Conservation (phyloP, 2,113 vertebrate species). For the Neomonachus schauinslandi region DNA sequence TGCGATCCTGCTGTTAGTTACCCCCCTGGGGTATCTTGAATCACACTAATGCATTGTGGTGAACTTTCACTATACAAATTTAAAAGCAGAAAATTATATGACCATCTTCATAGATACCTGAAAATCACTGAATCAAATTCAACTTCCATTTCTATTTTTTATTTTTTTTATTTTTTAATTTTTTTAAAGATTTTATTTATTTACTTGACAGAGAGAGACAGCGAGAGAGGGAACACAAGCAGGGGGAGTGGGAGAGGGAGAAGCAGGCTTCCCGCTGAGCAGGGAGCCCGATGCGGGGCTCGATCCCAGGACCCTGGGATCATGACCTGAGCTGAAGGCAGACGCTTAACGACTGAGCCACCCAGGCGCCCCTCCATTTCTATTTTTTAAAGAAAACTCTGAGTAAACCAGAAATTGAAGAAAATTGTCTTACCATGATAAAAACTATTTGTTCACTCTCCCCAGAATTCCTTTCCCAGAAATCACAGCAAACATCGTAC, state of each 20-base stretch:
- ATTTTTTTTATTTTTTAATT: no score
- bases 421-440: not conserved
- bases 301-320: no score
- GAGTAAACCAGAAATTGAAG: constrained; percentile 17
- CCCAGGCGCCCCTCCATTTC: not conserved
- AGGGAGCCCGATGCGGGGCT: no score
- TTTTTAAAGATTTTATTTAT: no score
- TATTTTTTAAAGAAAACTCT: not conserved
- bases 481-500: not conserved
- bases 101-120: not conserved
- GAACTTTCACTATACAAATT: not conserved
- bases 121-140: not conserved
- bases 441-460: not conserved
- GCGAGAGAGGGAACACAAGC: no score
- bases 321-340: no score
- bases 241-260: no score
- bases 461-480: not conserved
- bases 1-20: not conserved
- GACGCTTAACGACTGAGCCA: no score
- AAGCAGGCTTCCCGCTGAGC: no score
- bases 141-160: not conserved
- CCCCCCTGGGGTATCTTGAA: not conserved
- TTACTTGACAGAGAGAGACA: no score
- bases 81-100: not conserved
- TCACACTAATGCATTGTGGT: not conserved